Conservation (phyloP, 2,888 invertebrate species). For the Ceraclea dissimilis region DNA sequence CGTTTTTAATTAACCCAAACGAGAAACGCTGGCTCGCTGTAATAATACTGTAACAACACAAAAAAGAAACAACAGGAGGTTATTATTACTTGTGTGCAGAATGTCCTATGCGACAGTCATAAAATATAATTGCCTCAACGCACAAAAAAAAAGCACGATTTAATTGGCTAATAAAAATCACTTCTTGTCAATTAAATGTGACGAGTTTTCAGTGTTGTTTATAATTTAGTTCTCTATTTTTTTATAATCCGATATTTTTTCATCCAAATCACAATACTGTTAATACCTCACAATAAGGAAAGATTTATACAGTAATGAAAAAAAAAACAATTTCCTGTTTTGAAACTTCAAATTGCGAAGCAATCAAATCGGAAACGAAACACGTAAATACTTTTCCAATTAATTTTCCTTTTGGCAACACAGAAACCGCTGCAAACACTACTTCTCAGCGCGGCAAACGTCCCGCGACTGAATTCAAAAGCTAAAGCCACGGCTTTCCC, state of each 20-base stretch:
- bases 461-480: conserved; percentile 23
- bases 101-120: conserved; percentile 7
- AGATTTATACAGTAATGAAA: neutral
- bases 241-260: neutral
- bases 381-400: conserved; percentile 3
- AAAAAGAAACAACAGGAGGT: neutral
- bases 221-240: conserved; percentile 2
- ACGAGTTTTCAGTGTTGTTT: conserved; percentile 3
- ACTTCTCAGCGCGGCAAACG: conserved; percentile 14
- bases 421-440: neutral
- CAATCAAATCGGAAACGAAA: conserved; percentile 5
- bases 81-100: no score
- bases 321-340: conserved; percentile 6
- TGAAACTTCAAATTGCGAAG: neutral
- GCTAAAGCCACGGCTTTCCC: conserved; percentile 17
- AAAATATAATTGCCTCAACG: conserved; percentile 21
- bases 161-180: conserved; percentile 22
- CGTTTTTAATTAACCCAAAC: conserved; percentile 12
- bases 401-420: neutral
- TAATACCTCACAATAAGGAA: neutral
- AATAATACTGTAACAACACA: neutral
- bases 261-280: neutral
- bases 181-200: conserved; percentile 14
- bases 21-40: neutral
- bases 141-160: conserved; percentile 14